Evolutionary conservation across 2,797 vertebrate genomes (phyloP).

Genomic region (Rachycentron canadum): DNA sequence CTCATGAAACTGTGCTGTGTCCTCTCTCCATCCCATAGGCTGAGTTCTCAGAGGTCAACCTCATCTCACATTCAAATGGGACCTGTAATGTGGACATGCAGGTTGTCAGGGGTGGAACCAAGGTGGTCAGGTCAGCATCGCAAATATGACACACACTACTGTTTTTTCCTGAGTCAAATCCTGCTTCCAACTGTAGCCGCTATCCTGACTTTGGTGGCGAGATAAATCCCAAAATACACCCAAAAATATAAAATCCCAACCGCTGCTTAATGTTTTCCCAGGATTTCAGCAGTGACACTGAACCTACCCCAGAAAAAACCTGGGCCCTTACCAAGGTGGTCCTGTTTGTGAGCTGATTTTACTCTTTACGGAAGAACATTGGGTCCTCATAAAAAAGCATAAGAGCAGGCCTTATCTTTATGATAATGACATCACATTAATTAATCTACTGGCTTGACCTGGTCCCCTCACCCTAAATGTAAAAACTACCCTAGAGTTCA

Average conservation of each 20-base stretch:
- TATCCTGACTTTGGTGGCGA: background rate
- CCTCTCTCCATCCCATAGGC: constrained; percentile 83
- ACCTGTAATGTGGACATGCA: constrained; percentile 95
- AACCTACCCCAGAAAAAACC: background rate
- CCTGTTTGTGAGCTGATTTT: background rate
- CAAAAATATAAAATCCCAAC: background rate
- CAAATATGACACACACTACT: background rate
- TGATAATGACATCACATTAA: too few relatives aligned
- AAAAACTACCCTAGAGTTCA: background rate
- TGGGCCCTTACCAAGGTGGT: background rate
- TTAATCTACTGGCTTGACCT: too few relatives aligned
- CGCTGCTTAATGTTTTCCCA: background rate
- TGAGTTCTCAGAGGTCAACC: constrained; percentile 97
- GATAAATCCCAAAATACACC: background rate
- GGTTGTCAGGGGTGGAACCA: constrained; percentile 91
- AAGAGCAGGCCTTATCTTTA: background rate
- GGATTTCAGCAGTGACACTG: background rate
- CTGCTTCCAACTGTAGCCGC: background rate
- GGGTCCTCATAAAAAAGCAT: background rate
- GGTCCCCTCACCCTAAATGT: too few relatives aligned
- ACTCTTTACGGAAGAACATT: constrained; percentile 3
- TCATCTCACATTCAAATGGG: constrained; percentile 93
- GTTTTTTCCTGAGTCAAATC: background rate
- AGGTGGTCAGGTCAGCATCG: constrained; percentile 91
- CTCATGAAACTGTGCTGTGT: constrained; percentile 8